A percentile compares a stretch with the other conserved stretches of the same genome.
These are phyloP conservation scores for Eretmochelys imbricata DNA, from an alignment of 2,113 vertebrate genomes.

Conservation along the genomic window DNA sequence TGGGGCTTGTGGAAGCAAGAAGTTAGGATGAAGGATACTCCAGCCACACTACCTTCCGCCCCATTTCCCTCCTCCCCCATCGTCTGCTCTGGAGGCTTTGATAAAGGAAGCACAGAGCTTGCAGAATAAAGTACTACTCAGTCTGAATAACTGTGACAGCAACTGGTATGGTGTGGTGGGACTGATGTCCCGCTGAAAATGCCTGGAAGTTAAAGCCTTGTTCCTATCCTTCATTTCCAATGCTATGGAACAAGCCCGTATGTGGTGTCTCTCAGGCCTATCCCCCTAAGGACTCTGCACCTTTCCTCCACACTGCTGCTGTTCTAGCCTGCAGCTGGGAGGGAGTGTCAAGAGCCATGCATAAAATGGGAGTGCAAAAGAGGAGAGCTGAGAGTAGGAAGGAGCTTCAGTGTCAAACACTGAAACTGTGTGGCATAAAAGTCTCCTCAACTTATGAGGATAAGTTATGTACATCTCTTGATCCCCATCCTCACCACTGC, in stretches of 20 bases:
- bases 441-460: background rate
- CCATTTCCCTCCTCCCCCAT: background rate
- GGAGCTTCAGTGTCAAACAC: background rate
- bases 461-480: background rate
- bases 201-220: background rate
- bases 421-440: background rate
- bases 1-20: background rate
- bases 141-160: background rate
- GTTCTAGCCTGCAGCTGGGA: background rate
- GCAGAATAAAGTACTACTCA: background rate
- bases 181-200: background rate
- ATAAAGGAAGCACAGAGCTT: background rate
- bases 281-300: too few relatives aligned
- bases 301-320: background rate
- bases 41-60: background rate
- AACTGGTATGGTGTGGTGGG: too few relatives aligned
- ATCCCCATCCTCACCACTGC: background rate
- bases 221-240: background rate
- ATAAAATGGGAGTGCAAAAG: background rate
- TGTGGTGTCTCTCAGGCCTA: background rate
- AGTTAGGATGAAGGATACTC: background rate
- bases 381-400: background rate
- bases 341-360: background rate
- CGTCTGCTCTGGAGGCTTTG: background rate
- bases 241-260: background rate